Conservation (phyloP, 1,140 invertebrate species). For the Diploscapter pachys region DNA sequence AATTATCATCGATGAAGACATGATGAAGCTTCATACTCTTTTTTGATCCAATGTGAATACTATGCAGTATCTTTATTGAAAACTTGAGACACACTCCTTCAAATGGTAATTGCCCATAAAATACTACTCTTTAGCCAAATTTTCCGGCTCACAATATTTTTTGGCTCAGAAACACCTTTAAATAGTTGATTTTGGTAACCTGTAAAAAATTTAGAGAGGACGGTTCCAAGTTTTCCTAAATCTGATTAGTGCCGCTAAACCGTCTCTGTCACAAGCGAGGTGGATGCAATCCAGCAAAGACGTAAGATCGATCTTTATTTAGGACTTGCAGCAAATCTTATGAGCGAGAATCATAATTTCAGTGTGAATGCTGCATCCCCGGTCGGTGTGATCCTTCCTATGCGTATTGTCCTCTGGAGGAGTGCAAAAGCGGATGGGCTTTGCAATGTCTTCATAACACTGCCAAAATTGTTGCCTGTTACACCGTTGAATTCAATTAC, state of each 20-base stretch:
- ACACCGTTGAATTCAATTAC: slow-evolving; percentile 58
- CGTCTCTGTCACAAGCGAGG: slow-evolving; percentile 46
- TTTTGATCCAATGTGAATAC: neutral
- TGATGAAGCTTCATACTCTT: neutral
- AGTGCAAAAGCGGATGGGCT: slow-evolving; percentile 54
- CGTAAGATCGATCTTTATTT: slow-evolving; percentile 15
- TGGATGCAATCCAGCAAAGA: slow-evolving; percentile 58
- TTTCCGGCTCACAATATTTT: no score
- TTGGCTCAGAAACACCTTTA: no score
- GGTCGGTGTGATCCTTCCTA: slow-evolving; percentile 48
- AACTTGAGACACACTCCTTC: no score
- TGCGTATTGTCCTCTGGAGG: slow-evolving; percentile 55
- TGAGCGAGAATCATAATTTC: neutral
- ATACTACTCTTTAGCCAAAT: no score
- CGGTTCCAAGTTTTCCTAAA: slow-evolving; percentile 59
- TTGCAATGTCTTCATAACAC: slow-evolving; percentile 59
- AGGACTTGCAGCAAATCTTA: neutral
- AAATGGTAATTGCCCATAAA: no score
- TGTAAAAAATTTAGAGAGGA: slow-evolving; percentile 44
- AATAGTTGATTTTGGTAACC: slow-evolving; percentile 1
- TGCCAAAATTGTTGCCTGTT: slow-evolving; percentile 55
- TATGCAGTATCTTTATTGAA: no score
- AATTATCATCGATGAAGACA: neutral
- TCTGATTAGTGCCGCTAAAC: slow-evolving; percentile 53
- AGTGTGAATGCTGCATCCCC: slow-evolving; percentile 52